A percentile compares a stretch with the other conserved stretches of the same genome.
Conservation (phyloP, 1,140 invertebrate genomes). For the Drosophila biarmipes region DNA sequence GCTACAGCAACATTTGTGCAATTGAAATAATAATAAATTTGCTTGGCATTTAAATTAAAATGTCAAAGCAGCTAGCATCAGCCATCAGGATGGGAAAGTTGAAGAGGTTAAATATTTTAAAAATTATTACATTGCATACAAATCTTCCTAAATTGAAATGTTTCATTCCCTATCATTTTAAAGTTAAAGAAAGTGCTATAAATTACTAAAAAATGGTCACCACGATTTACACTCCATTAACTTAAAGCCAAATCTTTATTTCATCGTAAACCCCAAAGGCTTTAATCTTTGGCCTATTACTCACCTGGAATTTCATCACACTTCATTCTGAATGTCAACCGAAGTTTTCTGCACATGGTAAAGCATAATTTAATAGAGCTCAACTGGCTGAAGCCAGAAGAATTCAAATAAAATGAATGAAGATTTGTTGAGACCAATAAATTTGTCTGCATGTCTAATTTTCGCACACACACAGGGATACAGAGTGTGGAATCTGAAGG, state of each 20-base stretch:
- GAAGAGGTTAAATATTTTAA: neutral
- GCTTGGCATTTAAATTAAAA: slow-evolving; percentile 71
- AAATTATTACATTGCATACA: too few species aligned
- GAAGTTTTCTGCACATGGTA: slow-evolving; percentile 38
- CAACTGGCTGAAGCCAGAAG: slow-evolving; percentile 24
- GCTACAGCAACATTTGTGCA: slow-evolving; percentile 59
- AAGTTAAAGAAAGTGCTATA: too few species aligned
- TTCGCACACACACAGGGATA: slow-evolving; percentile 44
- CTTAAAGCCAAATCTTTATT: too few species aligned
- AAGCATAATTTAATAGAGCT: slow-evolving; percentile 73
- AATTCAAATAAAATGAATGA: slow-evolving; percentile 59
- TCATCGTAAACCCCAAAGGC: neutral
- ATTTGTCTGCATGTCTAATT: slow-evolving; percentile 82
- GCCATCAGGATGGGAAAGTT: neutral
- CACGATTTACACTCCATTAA: too few species aligned
- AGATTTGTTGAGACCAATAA: slow-evolving; percentile 78
- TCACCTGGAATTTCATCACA: slow-evolving; percentile 20
- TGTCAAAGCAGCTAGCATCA: slow-evolving; percentile 51
- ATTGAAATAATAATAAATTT: slow-evolving; percentile 66
- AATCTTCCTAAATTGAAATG: too few species aligned
- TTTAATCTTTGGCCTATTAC: slow-evolving; percentile 4
- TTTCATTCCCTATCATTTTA: too few species aligned
- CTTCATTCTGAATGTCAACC: slow-evolving; percentile 50
- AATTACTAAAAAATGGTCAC: too few species aligned
- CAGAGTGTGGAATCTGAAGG: slow-evolving; percentile 46